Base-by-base conservation (phyloP, 1,140 invertebrate genomes). In the Mizuhopecten yessoensis region DNA sequence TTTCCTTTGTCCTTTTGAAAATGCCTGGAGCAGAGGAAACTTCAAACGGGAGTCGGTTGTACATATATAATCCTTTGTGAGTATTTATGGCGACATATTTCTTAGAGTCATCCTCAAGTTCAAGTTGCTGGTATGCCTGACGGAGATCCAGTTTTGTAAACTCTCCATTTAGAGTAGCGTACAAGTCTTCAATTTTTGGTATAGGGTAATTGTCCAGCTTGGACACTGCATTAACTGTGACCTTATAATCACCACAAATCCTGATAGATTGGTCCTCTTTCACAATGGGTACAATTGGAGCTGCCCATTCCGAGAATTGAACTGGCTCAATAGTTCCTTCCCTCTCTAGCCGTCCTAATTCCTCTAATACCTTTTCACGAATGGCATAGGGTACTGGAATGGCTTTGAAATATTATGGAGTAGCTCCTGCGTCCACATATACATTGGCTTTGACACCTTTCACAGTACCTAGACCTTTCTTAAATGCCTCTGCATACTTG, bases 1-100 rank as follows among this genome's bases (percentile, higher is more conserved):
- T 90, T 86, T 97, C 96, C 36, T 97, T 96, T 39, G 96, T 94
- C 88, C 95, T 34, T 92, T 97, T 96, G 90, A 97, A 97, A 90
- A 97, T 96, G 1, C 94, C 93, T 33, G 97, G 97, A 0, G 97
- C 97, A 9, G 95, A 96, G 91, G 97, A 96, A 15, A 93, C 91
- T 75, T 92, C 92, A 87, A 89, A 92, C 2, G 89, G 34, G 2
- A 90, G 34, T 2, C 92, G 34, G 33, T 91, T 89, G 49, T 91
- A 90, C 11, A 0, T 0, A 36, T 57, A 93, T 23, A 93, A 88
- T 9, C 93, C 91, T 57, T 86, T 96, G 39, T 92, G 95, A 33
- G 90, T 96, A 49, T 93, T 96, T 29, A 94, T 92, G 17, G 91
- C 93, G 0, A 92, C 45, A 33, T 93, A 91, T 86, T 94, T 87